phyloP scores from a whole-genome alignment of 2,888 invertebrate genomes.

The Galerucella nymphaeae region DNA sequence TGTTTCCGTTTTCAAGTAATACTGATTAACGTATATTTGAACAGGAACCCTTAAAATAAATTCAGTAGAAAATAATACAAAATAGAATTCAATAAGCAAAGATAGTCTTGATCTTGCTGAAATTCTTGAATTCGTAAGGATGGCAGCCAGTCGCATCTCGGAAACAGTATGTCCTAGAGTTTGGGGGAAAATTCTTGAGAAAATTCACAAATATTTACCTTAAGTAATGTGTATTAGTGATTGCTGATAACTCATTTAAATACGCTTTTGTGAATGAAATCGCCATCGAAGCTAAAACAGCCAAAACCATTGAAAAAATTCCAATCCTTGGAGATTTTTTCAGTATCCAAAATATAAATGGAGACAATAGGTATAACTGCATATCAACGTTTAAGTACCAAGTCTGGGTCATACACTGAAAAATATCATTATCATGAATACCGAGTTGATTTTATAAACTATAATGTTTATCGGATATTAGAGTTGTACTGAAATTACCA shows the following conservation, averaged over 20 bases:
- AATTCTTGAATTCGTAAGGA: too few relatives aligned
- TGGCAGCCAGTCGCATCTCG: too few relatives aligned
- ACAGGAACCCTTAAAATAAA: neutral
- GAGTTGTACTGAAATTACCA: too few relatives aligned
- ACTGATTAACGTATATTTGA: constrained; percentile 7
- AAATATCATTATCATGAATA: constrained; percentile 18
- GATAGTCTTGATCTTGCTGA: too few relatives aligned
- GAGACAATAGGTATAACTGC: constrained; percentile 67
- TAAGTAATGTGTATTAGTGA: constrained; percentile 47
- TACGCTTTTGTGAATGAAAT: constrained; percentile 48
- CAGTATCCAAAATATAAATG: constrained; percentile 67
- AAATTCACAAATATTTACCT: constrained; percentile 17
- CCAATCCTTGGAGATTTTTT: constrained; percentile 59
- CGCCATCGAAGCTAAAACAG: constrained; percentile 43
- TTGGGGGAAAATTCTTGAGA: too few relatives aligned
- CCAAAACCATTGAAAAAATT: constrained; percentile 35
- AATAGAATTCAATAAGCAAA: too few relatives aligned
- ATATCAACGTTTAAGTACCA: constrained; percentile 73
- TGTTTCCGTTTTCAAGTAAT: constrained; percentile 23
- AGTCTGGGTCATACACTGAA: constrained; percentile 67
- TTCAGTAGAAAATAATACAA: too few relatives aligned
- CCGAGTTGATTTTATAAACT: too few relatives aligned
- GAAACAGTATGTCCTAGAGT: too few relatives aligned
- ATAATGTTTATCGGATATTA: too few relatives aligned
- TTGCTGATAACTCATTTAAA: constrained; percentile 46